These are phyloP conservation scores for Drosophila eohydei DNA, from an alignment of 2,888 invertebrate species.

Conservation along the genomic window DNA sequence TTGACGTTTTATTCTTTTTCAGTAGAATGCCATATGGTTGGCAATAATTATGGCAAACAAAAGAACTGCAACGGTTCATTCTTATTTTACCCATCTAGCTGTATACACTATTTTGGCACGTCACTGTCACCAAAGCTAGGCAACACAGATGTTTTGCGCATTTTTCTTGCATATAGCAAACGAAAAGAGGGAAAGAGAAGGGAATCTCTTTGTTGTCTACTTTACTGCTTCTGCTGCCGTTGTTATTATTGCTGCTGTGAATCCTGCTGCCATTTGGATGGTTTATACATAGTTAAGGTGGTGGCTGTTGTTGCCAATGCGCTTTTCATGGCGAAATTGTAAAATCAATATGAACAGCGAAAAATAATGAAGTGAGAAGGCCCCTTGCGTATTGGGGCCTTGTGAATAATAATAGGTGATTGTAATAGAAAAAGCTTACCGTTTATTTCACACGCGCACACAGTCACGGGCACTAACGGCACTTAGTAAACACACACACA, in stretches of 20 bases:
- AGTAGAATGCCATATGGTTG: background rate
- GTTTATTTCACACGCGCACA: conserved; percentile 15
- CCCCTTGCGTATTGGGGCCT: no score
- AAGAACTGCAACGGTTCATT: background rate
- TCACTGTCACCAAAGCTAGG: conserved; percentile 42
- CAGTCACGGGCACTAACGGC: conserved; percentile 10
- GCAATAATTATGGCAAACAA: background rate
- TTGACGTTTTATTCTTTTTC: background rate
- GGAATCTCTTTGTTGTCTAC: conserved; percentile 63
- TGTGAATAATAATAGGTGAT: conserved; percentile 7
- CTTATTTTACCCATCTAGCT: background rate
- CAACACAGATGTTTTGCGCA: conserved; percentile 51
- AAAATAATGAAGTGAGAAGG: conserved; percentile 13
- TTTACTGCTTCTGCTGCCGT: background rate
- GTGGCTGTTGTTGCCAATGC: conserved; percentile 36
- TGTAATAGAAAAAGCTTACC: conserved; percentile 34
- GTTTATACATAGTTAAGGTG: background rate
- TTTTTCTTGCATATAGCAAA: conserved; percentile 26
- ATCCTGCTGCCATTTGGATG: conserved; percentile 8
- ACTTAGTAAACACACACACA: conserved; percentile 12
- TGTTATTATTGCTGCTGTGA: conserved; percentile 24
- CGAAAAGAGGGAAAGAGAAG: background rate
- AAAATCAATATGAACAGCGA: conserved; percentile 60
- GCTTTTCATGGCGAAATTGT: conserved; percentile 34
- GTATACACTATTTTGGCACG: conserved; percentile 2